phyloP scores from a whole-genome alignment of 2,797 vertebrate genomes.

The Iguana delicatissima region DNA sequence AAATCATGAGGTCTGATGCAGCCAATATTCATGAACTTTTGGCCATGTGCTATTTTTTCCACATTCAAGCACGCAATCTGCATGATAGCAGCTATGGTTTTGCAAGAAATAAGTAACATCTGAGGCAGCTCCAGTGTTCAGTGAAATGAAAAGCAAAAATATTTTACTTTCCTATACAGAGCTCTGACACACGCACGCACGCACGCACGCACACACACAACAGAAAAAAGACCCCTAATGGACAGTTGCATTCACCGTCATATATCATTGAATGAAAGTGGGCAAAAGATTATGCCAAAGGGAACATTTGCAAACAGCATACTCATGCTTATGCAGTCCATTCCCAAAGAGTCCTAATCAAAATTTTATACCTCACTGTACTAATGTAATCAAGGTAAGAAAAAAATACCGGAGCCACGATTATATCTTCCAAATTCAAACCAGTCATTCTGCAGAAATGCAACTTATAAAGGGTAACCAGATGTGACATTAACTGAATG shows the following conservation, averaged over 20 bases:
- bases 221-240: conserved; percentile 1
- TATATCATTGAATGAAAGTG: not conserved
- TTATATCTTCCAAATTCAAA: conserved; percentile 6
- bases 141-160: not conserved
- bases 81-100: not conserved
- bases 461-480: conserved; percentile 9
- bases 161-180: not conserved
- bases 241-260: conserved; percentile 5
- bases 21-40: not conserved
- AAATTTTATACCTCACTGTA: not conserved
- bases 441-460: not conserved
- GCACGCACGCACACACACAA: no score
- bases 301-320: conserved; percentile 14
- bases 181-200: not conserved
- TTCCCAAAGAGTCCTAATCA: not conserved
- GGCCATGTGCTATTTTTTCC: not conserved
- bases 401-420: not conserved
- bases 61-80: not conserved
- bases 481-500: not conserved
- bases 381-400: not conserved
- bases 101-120: conserved; percentile 3
- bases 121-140: not conserved
- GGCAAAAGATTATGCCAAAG: conserved; percentile 5
- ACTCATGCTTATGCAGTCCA: not conserved
- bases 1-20: not conserved